Evolutionary conservation across 1,140 invertebrate genomes (phyloP), one percentile per base, ranked within the genome.

Genomic region (Formica exsecta): DNA sequence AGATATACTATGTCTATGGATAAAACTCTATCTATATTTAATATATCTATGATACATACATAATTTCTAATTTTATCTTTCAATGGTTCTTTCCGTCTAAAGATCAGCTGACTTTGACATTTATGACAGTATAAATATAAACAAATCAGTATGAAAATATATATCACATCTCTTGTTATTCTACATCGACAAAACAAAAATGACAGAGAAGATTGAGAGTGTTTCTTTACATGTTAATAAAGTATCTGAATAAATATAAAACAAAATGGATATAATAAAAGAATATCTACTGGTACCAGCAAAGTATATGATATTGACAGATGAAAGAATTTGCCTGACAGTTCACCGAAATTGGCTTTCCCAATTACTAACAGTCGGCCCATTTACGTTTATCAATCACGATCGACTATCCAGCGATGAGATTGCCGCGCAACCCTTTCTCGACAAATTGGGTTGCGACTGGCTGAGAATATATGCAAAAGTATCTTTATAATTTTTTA

Each of bases 381-480:
- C 92, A 51, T 76, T 94, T 71, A 87, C 89, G 16, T 95, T 95
- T 89, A 85, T 93, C 29, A 83, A 70, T 64, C 95, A 95, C 59
- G 93, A 95, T 62, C 91, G 88, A 87, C 75, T 95, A 61, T 92
- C 92, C 19, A 70, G 81, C 7, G 94, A 95, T 86, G 94, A 95
- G 92, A 95, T 95, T 68, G 92, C 92, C 29, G 94, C 94, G 29
- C 92, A 93, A 73, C 94, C 95, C 16, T 91, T 90, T 13, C 77
- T 91, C 3, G 93, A 95, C 48, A 92, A 94, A 88, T 88, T 95
- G 16, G 95, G 94, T 9, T 44, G 79, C 6, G 92, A 91, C 48
- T 95, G 95, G 94, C 74, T 89, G 13, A 92, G 85, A 92, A 88
- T 94, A 91, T 95, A 94, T 80, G 90, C 93, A 25, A 95, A 93